Percentiles rank a stretch among this genome's conserved stretches.
Evolutionary conservation across 2,888 invertebrate genomes (phyloP).

Genomic region (Allacma fusca): DNA sequence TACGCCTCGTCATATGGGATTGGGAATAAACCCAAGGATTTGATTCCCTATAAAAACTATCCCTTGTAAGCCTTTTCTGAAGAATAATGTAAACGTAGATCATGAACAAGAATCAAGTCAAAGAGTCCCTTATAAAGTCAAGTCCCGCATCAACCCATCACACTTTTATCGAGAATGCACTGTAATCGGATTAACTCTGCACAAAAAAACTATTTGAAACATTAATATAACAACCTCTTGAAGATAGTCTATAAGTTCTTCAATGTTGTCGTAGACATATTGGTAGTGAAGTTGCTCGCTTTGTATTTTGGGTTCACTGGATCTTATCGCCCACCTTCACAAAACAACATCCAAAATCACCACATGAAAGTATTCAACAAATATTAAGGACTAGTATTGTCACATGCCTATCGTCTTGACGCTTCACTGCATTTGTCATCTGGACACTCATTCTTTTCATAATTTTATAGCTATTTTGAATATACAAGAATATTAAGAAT

Average conservation of each 20-base stretch:
- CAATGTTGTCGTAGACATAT: constrained; percentile 46
- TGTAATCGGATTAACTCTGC: no score
- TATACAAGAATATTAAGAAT: constrained; percentile 53
- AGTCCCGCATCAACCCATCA: no score
- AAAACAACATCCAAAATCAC: not conserved
- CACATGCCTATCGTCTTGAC: constrained; percentile 6
- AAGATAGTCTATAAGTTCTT: constrained; percentile 47
- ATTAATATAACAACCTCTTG: not conserved
- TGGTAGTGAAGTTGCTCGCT: constrained; percentile 48
- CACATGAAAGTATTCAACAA: no score
- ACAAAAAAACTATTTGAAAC: not conserved
- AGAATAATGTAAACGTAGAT: no score
- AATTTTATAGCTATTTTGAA: constrained; percentile 50
- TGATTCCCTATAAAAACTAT: no score
- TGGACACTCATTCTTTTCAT: constrained; percentile 42
- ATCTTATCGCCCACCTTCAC: constrained; percentile 24
- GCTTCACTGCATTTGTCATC: constrained; percentile 13
- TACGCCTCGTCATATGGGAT: no score
- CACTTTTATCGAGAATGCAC: no score
- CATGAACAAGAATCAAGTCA: no score
- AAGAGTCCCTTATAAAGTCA: no score
- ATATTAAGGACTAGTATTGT: no score
- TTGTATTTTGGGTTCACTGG: constrained; percentile 31
- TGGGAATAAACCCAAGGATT: no score
- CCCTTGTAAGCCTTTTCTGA: no score